Conservation (phyloP, 2,113 vertebrate genomes). For the Lethenteron reissneri region DNA sequence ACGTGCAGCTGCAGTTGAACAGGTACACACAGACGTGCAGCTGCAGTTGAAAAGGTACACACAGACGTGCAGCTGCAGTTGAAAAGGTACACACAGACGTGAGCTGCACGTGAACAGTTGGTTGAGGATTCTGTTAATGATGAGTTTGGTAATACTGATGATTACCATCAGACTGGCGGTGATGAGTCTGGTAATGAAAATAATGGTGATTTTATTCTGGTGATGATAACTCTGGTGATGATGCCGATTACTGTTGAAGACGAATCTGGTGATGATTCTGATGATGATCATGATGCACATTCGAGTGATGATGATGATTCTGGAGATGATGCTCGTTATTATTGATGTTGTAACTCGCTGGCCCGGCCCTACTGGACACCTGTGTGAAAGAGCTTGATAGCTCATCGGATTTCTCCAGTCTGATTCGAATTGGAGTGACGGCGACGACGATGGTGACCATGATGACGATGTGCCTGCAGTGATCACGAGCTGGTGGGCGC, state of each 20-base stretch:
- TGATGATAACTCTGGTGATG: not conserved
- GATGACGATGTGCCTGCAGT: conserved; percentile 19
- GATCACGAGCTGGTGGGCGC: conserved; percentile 59
- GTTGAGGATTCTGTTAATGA: not conserved
- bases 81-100: not conserved
- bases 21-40: conserved; percentile 24
- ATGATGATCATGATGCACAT: too few species aligned
- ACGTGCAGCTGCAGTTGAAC: conserved; percentile 15
- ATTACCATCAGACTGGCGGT: not conserved
- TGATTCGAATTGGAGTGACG: not conserved
- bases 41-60: not conserved
- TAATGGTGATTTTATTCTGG: not conserved
- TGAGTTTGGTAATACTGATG: not conserved
- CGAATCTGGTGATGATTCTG: too few species aligned
- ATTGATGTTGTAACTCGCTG: conserved; percentile 4
- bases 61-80: not conserved
- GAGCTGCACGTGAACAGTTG: not conserved
- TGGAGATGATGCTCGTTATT: conserved; percentile 5
- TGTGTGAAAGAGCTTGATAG: too few species aligned
- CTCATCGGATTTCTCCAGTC: not conserved
- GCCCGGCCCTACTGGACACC: too few species aligned
- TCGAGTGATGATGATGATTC: too few species aligned
- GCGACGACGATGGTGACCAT: too few species aligned
- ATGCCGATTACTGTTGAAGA: not conserved
- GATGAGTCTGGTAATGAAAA: not conserved